Percentiles rank a stretch among this genome's conserved stretches.
Evolutionary conservation across 2,888 invertebrate genomes (phyloP).

Genomic region (Hydraecia micacea): DNA sequence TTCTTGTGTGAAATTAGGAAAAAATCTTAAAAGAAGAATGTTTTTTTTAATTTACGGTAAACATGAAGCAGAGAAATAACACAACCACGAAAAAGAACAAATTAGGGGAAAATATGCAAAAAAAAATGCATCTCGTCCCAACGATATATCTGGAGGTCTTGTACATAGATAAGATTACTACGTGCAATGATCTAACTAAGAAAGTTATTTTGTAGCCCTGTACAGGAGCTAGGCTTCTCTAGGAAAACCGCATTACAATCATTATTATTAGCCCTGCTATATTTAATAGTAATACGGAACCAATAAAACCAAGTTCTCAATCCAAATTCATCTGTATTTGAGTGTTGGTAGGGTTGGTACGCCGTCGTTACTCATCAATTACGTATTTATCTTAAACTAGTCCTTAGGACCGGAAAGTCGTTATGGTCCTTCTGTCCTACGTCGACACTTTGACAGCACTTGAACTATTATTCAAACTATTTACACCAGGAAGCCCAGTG

Average conservation of each 20-base stretch:
- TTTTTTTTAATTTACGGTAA: too few relatives aligned
- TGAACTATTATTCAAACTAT: not conserved
- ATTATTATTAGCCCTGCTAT: not conserved
- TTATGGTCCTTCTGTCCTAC: not conserved
- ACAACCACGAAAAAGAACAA: not conserved
- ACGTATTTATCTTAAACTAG: slow-evolving; percentile 3
- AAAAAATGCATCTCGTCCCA: not conserved
- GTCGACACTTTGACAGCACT: not conserved
- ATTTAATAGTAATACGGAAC: not conserved
- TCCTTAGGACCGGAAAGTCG: not conserved
- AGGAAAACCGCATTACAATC: not conserved
- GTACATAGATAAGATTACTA: not conserved
- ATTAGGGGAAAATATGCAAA: not conserved
- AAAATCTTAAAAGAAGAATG: too few relatives aligned
- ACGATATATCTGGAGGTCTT: not conserved
- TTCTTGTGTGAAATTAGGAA: not conserved
- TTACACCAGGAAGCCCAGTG: not conserved
- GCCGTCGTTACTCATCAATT: not conserved
- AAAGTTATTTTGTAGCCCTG: not conserved
- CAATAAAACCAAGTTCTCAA: not conserved
- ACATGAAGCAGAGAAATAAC: not conserved
- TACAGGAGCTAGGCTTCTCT: not conserved
- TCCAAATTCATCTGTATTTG: not conserved
- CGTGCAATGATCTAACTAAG: not conserved
- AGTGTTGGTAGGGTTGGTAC: not conserved